Evolutionary conservation across 2,888 invertebrate genomes (phyloP).

Genomic region (Cantharis rustica): DNA sequence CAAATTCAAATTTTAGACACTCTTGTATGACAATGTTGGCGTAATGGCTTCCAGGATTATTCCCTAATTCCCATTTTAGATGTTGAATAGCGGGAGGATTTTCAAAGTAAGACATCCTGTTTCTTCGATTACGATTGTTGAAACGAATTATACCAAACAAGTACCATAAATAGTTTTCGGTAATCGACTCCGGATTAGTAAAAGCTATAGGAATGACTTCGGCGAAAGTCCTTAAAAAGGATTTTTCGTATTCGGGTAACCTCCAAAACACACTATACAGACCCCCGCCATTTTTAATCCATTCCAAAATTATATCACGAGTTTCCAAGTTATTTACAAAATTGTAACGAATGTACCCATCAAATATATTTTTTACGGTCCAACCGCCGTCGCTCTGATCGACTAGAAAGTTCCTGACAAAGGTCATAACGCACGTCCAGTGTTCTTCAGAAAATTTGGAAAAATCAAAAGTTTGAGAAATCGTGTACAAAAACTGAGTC

Average conservation of each 20-base stretch:
- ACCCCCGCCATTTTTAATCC: neutral
- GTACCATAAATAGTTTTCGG: neutral
- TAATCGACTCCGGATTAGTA: neutral
- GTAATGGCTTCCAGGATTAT: neutral
- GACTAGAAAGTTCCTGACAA: neutral
- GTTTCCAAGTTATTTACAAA: constrained; percentile 7
- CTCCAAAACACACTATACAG: neutral
- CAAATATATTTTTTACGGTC: neutral
- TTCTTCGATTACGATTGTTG: constrained; percentile 7
- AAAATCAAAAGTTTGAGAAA: neutral
- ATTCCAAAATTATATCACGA: constrained; percentile 3
- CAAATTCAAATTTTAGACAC: neutral
- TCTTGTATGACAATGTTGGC: neutral
- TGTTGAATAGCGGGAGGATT: neutral
- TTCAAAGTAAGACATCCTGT: neutral
- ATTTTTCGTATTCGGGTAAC: constrained; percentile 4
- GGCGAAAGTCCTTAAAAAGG: constrained; percentile 5
- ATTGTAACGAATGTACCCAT: neutral
- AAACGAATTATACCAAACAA: neutral
- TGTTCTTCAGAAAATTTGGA: constrained; percentile 4
- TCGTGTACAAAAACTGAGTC: neutral
- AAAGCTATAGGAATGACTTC: constrained; percentile 1
- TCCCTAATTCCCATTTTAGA: neutral
- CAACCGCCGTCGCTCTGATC: neutral
- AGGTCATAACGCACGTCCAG: constrained; percentile 7